Evolutionary conservation across 2,113 vertebrate genomes (phyloP).

Genomic region (Entomyzon cyanotis): DNA sequence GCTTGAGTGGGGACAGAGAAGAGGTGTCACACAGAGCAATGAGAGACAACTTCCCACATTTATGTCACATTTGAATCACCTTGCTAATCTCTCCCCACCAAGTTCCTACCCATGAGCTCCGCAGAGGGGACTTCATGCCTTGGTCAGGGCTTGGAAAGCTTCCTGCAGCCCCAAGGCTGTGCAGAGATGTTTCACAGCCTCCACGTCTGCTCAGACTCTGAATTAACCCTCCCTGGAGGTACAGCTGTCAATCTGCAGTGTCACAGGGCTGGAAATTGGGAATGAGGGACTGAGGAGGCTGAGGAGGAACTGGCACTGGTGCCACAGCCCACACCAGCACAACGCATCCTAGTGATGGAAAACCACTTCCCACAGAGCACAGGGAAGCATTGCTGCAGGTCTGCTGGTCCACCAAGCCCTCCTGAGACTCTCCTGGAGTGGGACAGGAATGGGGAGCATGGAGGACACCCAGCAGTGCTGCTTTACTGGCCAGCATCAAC

Average conservation of each 20-base stretch:
- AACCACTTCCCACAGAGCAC: neutral
- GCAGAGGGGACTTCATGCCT: neutral
- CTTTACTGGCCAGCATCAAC: neutral
- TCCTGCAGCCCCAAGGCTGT: neutral
- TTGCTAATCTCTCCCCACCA: neutral
- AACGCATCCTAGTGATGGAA: neutral
- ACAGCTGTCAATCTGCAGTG: neutral
- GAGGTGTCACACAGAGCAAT: slow-evolving; percentile 66
- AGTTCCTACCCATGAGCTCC: neutral
- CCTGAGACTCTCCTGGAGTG: neutral
- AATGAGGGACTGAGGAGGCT: neutral
- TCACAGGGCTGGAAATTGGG: neutral
- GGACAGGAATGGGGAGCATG: neutral
- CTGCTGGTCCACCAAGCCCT: neutral
- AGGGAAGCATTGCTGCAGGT: neutral
- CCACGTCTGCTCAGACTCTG: neutral
- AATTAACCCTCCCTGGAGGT: neutral
- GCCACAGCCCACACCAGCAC: neutral
- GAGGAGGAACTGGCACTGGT: neutral
- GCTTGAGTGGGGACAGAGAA: slow-evolving; percentile 82
- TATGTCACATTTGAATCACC: neutral
- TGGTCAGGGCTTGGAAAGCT: neutral
- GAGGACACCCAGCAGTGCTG: neutral
- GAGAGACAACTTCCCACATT: neutral
- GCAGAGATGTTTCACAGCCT: neutral